phyloP scores from a whole-genome alignment of 2,888 invertebrate species.

The Aporophyla lueneburgensis region DNA sequence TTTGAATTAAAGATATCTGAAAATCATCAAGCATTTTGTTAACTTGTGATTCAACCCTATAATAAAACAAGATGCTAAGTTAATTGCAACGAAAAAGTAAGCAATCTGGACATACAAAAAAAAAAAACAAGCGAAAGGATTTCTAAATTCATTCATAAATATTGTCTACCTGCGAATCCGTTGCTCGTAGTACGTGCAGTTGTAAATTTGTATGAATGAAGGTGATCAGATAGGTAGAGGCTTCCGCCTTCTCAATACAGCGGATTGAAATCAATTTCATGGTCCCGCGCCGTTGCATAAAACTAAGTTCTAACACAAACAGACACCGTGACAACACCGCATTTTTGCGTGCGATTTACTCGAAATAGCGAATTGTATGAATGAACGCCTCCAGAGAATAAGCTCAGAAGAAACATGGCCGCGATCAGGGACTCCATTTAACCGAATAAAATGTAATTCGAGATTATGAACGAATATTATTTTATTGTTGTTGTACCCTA shows the following conservation, averaged over 20 bases:
- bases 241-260: conserved; percentile 82
- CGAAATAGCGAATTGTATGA: conserved; percentile 83
- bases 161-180: conserved; percentile 78
- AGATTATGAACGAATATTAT: conserved; percentile 76
- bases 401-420: conserved; percentile 66
- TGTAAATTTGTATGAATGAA: conserved; percentile 83
- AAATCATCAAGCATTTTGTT: background rate
- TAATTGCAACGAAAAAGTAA: conserved; percentile 3
- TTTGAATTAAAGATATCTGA: background rate
- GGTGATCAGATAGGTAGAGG: conserved; percentile 75
- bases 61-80: background rate
- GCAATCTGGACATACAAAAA: conserved; percentile 12
- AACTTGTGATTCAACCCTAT: background rate
- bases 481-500: conserved; percentile 76
- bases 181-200: conserved; percentile 79
- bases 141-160: conserved; percentile 78
- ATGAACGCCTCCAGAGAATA: conserved; percentile 88
- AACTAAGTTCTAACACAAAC: conserved; percentile 83
- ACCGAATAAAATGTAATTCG: conserved; percentile 82
- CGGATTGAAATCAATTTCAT: conserved; percentile 86
- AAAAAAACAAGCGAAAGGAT: conserved; percentile 61
- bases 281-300: conserved; percentile 87
- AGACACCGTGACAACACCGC: conserved; percentile 73
- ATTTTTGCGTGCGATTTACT: conserved; percentile 76
- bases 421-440: conserved; percentile 78